Percentiles rank a stretch among this genome's conserved stretches.
Conservation (phyloP, 2,888 invertebrate genomes). For the Oscheius sp. region DNA sequence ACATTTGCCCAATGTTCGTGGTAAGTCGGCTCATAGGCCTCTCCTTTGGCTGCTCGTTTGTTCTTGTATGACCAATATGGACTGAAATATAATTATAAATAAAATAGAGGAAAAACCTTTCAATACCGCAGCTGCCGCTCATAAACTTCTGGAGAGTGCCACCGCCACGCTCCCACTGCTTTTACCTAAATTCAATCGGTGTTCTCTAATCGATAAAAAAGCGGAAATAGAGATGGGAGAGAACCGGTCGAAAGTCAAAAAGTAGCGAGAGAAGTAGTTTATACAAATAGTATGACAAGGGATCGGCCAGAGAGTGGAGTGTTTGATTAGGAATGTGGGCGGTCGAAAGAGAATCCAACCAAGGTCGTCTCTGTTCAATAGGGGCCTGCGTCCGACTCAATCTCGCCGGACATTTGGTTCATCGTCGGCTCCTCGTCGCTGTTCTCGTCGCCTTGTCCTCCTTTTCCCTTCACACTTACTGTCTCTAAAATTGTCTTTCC, state of each 20-base stretch:
- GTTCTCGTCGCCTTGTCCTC: background rate
- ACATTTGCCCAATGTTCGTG: slow-evolving; percentile 69
- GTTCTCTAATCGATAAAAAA: slow-evolving; percentile 10
- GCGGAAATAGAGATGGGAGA: background rate
- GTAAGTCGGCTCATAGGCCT: slow-evolving; percentile 68
- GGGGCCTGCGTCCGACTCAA: slow-evolving; percentile 3
- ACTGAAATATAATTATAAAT: slow-evolving; percentile 35
- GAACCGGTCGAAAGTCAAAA: background rate
- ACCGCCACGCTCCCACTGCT: slow-evolving; percentile 3
- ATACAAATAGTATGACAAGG: slow-evolving; percentile 2
- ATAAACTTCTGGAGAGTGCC: slow-evolving; percentile 38
- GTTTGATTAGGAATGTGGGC: slow-evolving; percentile 9
- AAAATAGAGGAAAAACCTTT: slow-evolving; percentile 41
- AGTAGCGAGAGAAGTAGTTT: background rate
- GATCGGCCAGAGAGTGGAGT: background rate
- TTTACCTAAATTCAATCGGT: background rate
- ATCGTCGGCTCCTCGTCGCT: slow-evolving; percentile 28
- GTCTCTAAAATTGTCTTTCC: background rate
- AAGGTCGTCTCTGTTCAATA: slow-evolving; percentile 10
- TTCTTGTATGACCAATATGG: slow-evolving; percentile 63
- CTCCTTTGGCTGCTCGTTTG: slow-evolving; percentile 59
- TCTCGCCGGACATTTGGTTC: slow-evolving; percentile 13
- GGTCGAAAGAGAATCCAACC: slow-evolving; percentile 10
- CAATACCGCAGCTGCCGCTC: slow-evolving; percentile 61
- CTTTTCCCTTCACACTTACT: slow-evolving; percentile 2